Evolutionary conservation across 2,797 vertebrate species (phyloP).

Genomic region (Varecia variegata): DNA sequence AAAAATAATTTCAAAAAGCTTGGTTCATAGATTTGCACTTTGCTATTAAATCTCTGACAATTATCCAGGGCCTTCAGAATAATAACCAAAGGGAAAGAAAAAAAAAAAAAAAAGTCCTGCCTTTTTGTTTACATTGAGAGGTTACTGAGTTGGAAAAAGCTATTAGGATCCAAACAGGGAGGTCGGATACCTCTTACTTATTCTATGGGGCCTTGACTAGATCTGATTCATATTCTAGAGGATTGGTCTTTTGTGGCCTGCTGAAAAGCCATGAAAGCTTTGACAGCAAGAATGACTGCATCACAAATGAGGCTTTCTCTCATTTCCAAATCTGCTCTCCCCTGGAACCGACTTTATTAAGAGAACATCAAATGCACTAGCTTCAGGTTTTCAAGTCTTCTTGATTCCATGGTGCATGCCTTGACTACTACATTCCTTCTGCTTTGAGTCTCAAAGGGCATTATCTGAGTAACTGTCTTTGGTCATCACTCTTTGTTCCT

Average conservation of each 20-base stretch:
- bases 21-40: constrained; percentile 48
- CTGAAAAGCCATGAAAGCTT: constrained; percentile 73
- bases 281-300: constrained; percentile 78
- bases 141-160: constrained; percentile 78
- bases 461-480: neutral
- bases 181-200: constrained; percentile 65
- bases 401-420: neutral
- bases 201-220: constrained; percentile 53
- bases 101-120: neutral
- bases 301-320: constrained; percentile 62
- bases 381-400: constrained; percentile 48
- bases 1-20: constrained; percentile 36
- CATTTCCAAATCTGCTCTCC: constrained; percentile 67
- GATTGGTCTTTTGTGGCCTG: constrained; percentile 74
- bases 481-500: neutral
- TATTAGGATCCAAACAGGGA: constrained; percentile 72
- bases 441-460: neutral
- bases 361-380: constrained; percentile 72
- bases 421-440: neutral
- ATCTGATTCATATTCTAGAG: constrained; percentile 79
- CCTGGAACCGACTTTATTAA: constrained; percentile 67
- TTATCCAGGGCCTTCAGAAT: constrained; percentile 50
- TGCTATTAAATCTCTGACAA: constrained; percentile 60
- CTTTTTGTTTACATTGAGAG: constrained; percentile 66
- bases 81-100: constrained; percentile 29